phyloP scores from a whole-genome alignment of 2,797 vertebrate species.

The Otolemur crassicaudatus region DNA sequence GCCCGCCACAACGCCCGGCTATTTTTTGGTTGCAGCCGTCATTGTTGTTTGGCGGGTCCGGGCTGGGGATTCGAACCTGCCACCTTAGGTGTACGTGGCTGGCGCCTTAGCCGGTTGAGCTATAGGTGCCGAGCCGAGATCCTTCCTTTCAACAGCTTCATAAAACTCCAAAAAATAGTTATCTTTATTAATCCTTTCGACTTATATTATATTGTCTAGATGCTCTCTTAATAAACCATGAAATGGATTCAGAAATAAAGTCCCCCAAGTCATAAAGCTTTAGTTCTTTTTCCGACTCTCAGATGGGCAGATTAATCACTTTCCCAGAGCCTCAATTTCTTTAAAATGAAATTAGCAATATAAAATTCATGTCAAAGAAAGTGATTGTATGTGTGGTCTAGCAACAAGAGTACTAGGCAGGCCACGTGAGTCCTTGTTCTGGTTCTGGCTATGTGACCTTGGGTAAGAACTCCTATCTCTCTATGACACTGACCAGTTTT shows the following conservation, averaged over 20 bases:
- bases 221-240: conserved; percentile 52
- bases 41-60: too few species aligned
- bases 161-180: conserved; percentile 26
- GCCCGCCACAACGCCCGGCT: too few species aligned
- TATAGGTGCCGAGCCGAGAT: too few species aligned
- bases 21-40: too few species aligned
- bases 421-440: background rate
- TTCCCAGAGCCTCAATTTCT: conserved; percentile 35
- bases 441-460: background rate
- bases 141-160: background rate
- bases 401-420: background rate
- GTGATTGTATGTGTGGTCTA: accelerated
- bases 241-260: conserved; percentile 66
- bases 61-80: too few species aligned
- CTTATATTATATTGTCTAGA: conserved; percentile 32
- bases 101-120: too few species aligned
- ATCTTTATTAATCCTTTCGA: conserved; percentile 48
- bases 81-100: too few species aligned
- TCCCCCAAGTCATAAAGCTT: conserved; percentile 49
- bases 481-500: background rate
- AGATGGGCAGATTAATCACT: conserved; percentile 10
- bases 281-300: conserved; percentile 35
- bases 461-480: background rate
- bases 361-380: conserved; percentile 32
- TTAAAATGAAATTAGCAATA: conserved; percentile 49